phyloP scores from a whole-genome alignment of 2,888 invertebrate genomes.

The Tinea pellionella region DNA sequence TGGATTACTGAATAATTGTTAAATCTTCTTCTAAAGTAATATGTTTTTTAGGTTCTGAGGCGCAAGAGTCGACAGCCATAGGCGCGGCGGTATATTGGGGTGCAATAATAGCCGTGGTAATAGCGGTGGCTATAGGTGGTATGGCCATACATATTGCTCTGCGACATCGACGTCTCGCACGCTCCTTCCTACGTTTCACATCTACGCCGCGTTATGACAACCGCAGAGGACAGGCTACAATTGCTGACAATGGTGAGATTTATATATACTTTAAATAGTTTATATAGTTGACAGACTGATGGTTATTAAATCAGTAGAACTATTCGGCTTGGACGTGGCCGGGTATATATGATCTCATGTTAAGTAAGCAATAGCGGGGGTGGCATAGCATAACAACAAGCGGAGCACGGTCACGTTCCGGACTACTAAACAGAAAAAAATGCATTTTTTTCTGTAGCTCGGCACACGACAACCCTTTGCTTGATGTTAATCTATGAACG shows the following conservation, averaged over 20 bases:
- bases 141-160: slow-evolving; percentile 73
- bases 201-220: slow-evolving; percentile 80
- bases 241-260: slow-evolving; percentile 75
- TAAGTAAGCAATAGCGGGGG: too few relatives aligned
- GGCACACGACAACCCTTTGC: too few relatives aligned
- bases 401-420: too few relatives aligned
- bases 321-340: too few relatives aligned
- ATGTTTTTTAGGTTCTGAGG: neutral
- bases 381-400: too few relatives aligned
- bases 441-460: too few relatives aligned
- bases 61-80: neutral
- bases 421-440: too few relatives aligned
- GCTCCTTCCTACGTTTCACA: slow-evolving; percentile 83
- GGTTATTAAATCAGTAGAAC: too few relatives aligned
- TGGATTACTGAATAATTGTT: slow-evolving; percentile 16
- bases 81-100: slow-evolving; percentile 36
- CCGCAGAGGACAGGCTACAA: slow-evolving; percentile 87
- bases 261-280: neutral
- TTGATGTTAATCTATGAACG: too few relatives aligned
- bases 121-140: slow-evolving; percentile 55
- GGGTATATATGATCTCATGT: too few relatives aligned
- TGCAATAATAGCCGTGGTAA: slow-evolving; percentile 36
- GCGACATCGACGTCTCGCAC: slow-evolving; percentile 78
- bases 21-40: slow-evolving; percentile 9
- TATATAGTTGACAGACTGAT: too few relatives aligned